phyloP scores from a whole-genome alignment of 2,113 vertebrate species.

The Erinaceus europaeus region DNA sequence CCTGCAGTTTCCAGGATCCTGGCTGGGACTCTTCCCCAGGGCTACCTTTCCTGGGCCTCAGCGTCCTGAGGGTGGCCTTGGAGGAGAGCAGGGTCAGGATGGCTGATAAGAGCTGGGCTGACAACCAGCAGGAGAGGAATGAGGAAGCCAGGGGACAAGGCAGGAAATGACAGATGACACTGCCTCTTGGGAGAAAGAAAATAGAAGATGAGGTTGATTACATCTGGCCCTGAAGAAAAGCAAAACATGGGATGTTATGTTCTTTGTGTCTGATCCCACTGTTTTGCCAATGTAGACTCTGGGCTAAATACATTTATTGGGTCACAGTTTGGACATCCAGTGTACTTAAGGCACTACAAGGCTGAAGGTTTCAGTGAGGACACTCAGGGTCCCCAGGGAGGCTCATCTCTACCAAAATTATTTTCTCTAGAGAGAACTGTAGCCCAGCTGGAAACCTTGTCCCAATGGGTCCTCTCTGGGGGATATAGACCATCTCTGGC shows the following conservation, averaged over 20 bases:
- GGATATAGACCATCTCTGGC: background rate
- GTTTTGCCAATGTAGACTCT: background rate
- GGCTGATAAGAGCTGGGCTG: slow-evolving; percentile 40
- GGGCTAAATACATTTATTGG: background rate
- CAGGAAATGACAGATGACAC: slow-evolving; percentile 62
- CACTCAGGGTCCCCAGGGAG: background rate
- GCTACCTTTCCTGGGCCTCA: background rate
- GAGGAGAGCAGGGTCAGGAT: background rate
- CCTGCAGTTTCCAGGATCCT: background rate
- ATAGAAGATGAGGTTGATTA: slow-evolving; percentile 68
- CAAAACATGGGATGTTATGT: background rate
- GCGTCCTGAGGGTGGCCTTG: background rate
- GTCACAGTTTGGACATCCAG: slow-evolving; percentile 6
- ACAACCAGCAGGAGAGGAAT: slow-evolving; percentile 17
- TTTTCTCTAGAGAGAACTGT: background rate
- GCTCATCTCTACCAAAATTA: background rate
- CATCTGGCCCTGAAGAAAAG: slow-evolving; percentile 55
- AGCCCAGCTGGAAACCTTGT: background rate
- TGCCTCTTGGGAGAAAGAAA: slow-evolving; percentile 73
- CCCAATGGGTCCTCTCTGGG: background rate
- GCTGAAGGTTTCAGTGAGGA: background rate
- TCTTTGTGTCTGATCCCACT: slow-evolving; percentile 24
- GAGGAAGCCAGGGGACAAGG: slow-evolving; percentile 63
- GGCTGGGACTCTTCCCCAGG: background rate
- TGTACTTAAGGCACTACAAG: background rate